Base-by-base conservation (phyloP, 2,113 vertebrate genomes). In the Geococcyx californianus region DNA sequence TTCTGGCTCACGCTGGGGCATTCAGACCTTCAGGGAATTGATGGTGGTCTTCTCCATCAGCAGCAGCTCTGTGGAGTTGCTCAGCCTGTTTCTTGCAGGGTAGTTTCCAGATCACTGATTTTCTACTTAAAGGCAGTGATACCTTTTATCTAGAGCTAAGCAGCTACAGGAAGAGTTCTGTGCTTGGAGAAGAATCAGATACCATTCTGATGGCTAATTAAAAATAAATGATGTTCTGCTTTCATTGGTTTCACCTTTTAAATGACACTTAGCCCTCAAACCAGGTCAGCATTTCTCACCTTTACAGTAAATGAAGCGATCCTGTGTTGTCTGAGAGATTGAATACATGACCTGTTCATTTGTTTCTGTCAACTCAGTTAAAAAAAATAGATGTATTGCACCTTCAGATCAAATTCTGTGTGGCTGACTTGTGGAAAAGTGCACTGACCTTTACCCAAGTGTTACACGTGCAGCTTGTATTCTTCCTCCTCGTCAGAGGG, bases 161-260 rank as follows among this genome's bases (percentile, higher is more conserved):
- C 33, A 89, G 34, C 4, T 55, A 52, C 6, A 77, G 63, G 19
- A 60, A 54, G 29, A 73, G 80, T 31, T 21, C 16, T 51, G 16
- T 62, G 28, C 38, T 67, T 63, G 34, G 51, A 83, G 75, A 62
- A 86, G 38, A 93, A 55, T 78, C 52, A 94, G 88, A 88, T 77
- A 93, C 10, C 23, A 4, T 70, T 84, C 87, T 81, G 51, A 52
- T 78, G 89, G 68, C 68, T 94, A 92, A 86, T 94, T 94, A 93
- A 94, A 94, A 95, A 86, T 90, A 94, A 84, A 91, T 82, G 26
- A 77, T 88, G 44, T 89, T 93, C 95, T 93, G 45, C 38, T 86
- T 84, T 92, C 82, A 93, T 93, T 33, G 51, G 42, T 79, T 88
- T 95, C 64, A 92, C 80, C 55, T 96, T 90, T 87, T 63, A 24